Evolutionary conservation across 2,797 vertebrate genomes (phyloP), one percentile per base, ranked within the genome.

Genomic region (Cynodonichthys magdalenae): DNA sequence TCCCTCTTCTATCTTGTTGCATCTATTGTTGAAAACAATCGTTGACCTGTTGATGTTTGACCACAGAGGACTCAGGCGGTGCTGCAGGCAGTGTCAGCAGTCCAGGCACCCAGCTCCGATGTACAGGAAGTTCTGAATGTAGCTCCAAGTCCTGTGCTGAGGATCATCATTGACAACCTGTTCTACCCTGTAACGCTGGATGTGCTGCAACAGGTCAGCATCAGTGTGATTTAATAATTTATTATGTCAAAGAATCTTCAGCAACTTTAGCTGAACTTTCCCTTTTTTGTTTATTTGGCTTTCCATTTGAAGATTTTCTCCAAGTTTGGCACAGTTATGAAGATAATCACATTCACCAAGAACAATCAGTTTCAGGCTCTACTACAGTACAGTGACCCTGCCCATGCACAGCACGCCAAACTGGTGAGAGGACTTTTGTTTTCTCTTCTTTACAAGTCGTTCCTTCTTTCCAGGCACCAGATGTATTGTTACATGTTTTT

Each of bases 301-400:
- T 48, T 60, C 2, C 59, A 59, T 70, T 71, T n/a, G 73, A 91
- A 98, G 97, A 99, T 99, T 89, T 99, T 99, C 87, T 98, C 97
- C 66, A 99, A 99, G 84, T 99, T 99, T 89, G 97, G 97, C 86
- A 96, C 96, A 69, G 97, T 99, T 59, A 92, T 99, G 95, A 99
- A 99, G 94, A 98, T 98, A 89, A 99, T 99, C 90, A 99, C 97
- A 36, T 99, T 98, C 87, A 99, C 97, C 76, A 99, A 98, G 94
- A 98, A 99, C 90, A 99, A 99, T 90, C 97, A 99, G 90, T 99
- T 99, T 90, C 97, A 99, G 92, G 97, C 97, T 63, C 94, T 99
- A 58, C 94, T 99, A 58, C 97, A 99, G 76, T 98, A 95, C 87
- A 96, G 95, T 1, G 97, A 99, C 82, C 95, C 97, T 31, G 87